Conservation (phyloP, 2,797 vertebrate genomes). For the Microctenopoma lineatum region DNA sequence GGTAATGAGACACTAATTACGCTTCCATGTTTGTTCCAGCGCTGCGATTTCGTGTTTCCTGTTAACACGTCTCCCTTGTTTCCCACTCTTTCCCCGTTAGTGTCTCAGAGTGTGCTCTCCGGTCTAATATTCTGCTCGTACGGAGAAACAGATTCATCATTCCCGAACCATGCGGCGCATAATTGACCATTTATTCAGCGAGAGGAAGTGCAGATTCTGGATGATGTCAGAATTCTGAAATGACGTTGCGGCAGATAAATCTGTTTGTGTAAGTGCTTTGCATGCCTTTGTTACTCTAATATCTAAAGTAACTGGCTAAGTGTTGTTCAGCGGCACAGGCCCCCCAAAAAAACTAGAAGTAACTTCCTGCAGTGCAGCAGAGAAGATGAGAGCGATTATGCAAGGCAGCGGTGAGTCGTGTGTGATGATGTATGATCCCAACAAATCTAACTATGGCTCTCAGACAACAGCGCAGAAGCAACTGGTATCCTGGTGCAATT, state of each 20-base stretch:
- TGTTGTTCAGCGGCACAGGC: constrained; percentile 50
- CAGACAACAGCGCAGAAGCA: constrained; percentile 39
- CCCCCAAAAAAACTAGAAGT: constrained; percentile 24
- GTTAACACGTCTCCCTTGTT: constrained; percentile 15
- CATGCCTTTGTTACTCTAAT: constrained; percentile 64
- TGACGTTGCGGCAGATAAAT: constrained; percentile 46
- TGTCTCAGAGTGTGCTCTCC: constrained; percentile 30
- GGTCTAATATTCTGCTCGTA: constrained; percentile 63
- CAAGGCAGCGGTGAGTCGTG: constrained; percentile 32
- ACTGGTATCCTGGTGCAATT: constrained; percentile 53
- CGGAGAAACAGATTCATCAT: constrained; percentile 77
- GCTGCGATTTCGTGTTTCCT: constrained; percentile 10
- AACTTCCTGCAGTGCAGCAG: constrained; percentile 45
- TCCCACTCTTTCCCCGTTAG: constrained; percentile 22
- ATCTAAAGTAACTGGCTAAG: constrained; percentile 68
- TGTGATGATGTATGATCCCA: constrained; percentile 72
- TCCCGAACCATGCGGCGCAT: constrained; percentile 66
- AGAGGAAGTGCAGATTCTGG: constrained; percentile 79
- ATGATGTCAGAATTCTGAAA: constrained; percentile 67
- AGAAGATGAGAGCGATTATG: constrained; percentile 56
- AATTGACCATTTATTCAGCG: constrained; percentile 82
- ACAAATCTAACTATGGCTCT: constrained; percentile 60
- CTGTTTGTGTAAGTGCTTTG: constrained; percentile 45
- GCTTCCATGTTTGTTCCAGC: constrained; percentile 10
- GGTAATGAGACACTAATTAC: constrained; percentile 46